Conservation (phyloP, 1,140 invertebrate species). For the Pectinophora gossypiella region DNA sequence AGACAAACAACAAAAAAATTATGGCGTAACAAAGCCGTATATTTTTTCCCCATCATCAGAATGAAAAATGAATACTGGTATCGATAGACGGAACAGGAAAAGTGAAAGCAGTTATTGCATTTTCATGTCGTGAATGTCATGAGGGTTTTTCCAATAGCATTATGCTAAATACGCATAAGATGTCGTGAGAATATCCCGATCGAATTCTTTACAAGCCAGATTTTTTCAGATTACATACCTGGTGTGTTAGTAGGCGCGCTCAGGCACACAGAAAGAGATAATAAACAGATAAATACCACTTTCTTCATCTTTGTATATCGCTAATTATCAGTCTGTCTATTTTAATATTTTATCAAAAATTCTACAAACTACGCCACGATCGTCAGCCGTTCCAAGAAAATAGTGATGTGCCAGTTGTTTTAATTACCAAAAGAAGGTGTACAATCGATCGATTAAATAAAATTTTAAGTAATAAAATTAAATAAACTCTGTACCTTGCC, state of each 20-base stretch:
- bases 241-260: slow-evolving; percentile 26
- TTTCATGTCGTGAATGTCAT: too few species aligned
- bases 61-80: too few species aligned
- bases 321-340: background rate
- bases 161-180: background rate
- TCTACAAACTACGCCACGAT: background rate
- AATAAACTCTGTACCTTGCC: too few species aligned
- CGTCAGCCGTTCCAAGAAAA: background rate
- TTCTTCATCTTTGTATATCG: slow-evolving; percentile 42
- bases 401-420: background rate
- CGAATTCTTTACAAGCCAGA: slow-evolving; percentile 9
- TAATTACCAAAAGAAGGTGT: too few species aligned
- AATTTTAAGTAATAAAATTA: too few species aligned
- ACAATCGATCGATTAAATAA: too few species aligned
- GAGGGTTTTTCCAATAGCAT: background rate
- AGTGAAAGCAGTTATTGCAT: background rate
- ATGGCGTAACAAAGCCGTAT: too few species aligned
- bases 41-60: too few species aligned
- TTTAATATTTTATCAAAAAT: background rate
- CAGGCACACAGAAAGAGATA: slow-evolving; percentile 44
- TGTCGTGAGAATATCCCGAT: background rate
- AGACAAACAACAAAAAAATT: too few species aligned
- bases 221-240: slow-evolving; percentile 36
- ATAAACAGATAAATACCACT: slow-evolving; percentile 53
- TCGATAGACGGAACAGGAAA: too few species aligned